Conservation (phyloP, 2,797 vertebrate genomes). For the Cetoscarus ocellatus region DNA sequence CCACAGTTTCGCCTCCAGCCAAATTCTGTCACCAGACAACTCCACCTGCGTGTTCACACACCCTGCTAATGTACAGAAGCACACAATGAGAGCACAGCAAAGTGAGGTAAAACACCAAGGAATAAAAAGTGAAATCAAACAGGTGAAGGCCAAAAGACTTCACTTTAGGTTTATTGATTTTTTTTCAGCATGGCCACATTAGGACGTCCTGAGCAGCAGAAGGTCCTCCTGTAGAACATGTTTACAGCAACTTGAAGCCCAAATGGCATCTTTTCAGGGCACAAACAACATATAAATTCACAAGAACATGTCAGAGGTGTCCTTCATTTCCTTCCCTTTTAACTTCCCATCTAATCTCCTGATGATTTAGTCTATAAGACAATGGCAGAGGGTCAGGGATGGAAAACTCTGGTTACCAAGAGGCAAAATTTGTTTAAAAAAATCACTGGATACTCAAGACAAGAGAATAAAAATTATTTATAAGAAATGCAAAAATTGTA, state of each 20-base stretch:
- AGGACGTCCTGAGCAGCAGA: constrained; percentile 56
- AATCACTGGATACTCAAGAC: too few species aligned
- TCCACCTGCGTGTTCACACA: constrained; percentile 57
- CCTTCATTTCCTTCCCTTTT: constrained; percentile 48
- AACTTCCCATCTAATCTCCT: constrained; percentile 27
- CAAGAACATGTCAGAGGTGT: constrained; percentile 42
- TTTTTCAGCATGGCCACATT: constrained; percentile 39
- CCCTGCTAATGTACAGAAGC: constrained; percentile 14
- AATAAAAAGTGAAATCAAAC: constrained; percentile 48
- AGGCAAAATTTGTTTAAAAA: too few species aligned
- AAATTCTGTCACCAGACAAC: constrained; percentile 57
- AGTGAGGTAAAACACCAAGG: background rate
- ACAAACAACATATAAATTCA: constrained; percentile 47
- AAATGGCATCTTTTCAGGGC: constrained; percentile 24
- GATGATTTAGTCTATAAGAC: constrained; percentile 12
- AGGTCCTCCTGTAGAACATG: constrained; percentile 25
- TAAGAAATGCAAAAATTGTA: too few species aligned
- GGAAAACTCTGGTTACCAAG: background rate
- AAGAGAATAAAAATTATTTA: too few species aligned
- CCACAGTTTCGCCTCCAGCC: constrained; percentile 60
- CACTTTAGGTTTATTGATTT: constrained; percentile 68
- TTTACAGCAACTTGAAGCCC: constrained; percentile 39
- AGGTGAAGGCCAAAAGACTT: constrained; percentile 42
- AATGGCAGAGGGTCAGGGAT: constrained; percentile 9
- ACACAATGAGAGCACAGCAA: constrained; percentile 9